Conservation (phyloP, 2,113 vertebrate species). For the Otocyon megalotis region DNA sequence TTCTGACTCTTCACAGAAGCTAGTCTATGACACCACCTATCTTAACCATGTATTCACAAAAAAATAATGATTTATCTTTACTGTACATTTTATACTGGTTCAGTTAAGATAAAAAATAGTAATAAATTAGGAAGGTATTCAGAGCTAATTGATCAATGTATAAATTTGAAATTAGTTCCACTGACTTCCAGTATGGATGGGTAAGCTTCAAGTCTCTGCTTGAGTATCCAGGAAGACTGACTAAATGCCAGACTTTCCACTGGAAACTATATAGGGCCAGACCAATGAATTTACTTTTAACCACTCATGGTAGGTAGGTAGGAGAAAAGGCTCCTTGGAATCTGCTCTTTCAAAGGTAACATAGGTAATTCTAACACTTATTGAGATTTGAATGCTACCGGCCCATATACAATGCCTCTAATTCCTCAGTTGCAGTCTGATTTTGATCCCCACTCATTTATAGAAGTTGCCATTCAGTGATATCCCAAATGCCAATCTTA, state of each 20-base stretch:
- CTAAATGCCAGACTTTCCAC: neutral
- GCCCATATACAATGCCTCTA: neutral
- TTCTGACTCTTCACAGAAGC: neutral
- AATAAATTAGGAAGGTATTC: neutral
- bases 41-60: neutral
- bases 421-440: neutral
- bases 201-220: neutral
- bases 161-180: conserved; percentile 2
- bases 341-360: neutral
- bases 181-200: neutral
- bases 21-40: neutral
- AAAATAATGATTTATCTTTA: neutral
- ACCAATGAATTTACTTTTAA: neutral
- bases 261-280: neutral
- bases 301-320: neutral
- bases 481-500: neutral
- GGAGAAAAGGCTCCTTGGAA: accelerated
- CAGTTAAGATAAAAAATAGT: neutral
- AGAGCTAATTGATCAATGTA: neutral
- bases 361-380: neutral
- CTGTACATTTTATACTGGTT: neutral
- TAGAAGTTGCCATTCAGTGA: neutral
- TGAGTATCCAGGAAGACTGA: neutral
- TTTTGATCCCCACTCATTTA: neutral
- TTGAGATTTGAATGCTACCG: neutral